Evolutionary conservation across 2,113 vertebrate genomes (phyloP), one percentile per base, ranked within the genome.

Genomic region (Dicrurus megarhynchus): DNA sequence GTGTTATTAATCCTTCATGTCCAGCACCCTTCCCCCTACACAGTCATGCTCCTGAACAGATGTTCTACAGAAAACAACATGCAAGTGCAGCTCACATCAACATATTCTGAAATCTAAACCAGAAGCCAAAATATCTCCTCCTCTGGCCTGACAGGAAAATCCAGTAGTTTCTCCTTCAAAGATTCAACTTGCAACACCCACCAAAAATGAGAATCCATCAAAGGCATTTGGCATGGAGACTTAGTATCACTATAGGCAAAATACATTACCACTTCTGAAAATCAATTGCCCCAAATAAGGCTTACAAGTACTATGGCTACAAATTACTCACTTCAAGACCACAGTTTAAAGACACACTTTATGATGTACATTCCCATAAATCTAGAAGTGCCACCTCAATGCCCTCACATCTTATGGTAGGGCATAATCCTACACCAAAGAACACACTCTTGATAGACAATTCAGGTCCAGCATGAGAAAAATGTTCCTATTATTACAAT

Each of bases 161-260:
- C 41, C 50, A n/a, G 50, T 52, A 18, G 13, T 14, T 91, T 87
- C 61, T 87, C 56, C 74, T 90, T 37, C 4, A 0, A 59, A 74
- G 44, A 17, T 44, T n/a, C 4, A 8, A 32, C 68, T 68, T 83
- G 73, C 61, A 76, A 55, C 46, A 53, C 37, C 26, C 32, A 65
- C 23, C 27, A 74, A 67, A 83, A 76, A 6, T 1, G 3, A 76
- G 39, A 89, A 37, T 16, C 24, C 17, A 35, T 3, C 0, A 4
- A 56, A 11, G 35, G 24, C 8, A 16, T 23, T n/a, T 1, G 1
- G 19, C 27, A 50, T 2, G 1, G 15, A 85, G 14, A 22, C 6
- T 76, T 81, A 68, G 3, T 18, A 84, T 22, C 20, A 52, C 32
- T 55, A 35, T 3, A 59, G 24, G 28, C 18, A 90, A 89, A 81